phyloP scores from a whole-genome alignment of 2,888 invertebrate genomes.

The Polymixis lichenea region DNA sequence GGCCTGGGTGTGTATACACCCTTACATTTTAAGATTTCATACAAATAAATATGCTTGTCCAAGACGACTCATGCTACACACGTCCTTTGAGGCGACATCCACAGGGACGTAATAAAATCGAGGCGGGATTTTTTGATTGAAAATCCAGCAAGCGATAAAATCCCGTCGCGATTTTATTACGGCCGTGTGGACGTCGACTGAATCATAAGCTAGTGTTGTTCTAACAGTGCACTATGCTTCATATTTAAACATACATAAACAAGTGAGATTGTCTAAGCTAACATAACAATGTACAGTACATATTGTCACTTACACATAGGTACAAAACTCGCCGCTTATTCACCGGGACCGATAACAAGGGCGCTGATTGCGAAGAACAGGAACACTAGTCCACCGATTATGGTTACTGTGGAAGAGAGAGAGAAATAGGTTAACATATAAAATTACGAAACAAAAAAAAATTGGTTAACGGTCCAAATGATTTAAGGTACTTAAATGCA shows the following conservation, averaged over 20 bases:
- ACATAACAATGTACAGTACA: slow-evolving; percentile 70
- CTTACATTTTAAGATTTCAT: no score
- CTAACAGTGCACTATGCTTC: slow-evolving; percentile 10
- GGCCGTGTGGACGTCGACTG: no score
- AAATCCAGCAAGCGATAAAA: no score
- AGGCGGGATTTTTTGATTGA: no score
- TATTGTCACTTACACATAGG: slow-evolving; percentile 79
- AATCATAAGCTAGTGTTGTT: slow-evolving; percentile 45
- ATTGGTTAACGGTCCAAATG: neutral
- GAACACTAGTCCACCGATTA: slow-evolving; percentile 99
- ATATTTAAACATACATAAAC: slow-evolving; percentile 50
- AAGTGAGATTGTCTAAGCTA: slow-evolving; percentile 66
- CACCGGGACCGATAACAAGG: slow-evolving; percentile 95
- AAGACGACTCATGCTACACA: neutral
- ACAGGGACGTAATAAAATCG: no score
- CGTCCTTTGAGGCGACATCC: neutral
- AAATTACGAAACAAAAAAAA: neutral
- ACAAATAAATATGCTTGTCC: neutral
- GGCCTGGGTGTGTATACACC: no score
- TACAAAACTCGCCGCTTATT: slow-evolving; percentile 72
- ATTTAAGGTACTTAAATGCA: neutral
- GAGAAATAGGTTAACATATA: slow-evolving; percentile 35
- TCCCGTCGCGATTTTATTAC: no score
- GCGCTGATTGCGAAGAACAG: slow-evolving; percentile 98
- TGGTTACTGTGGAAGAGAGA: slow-evolving; percentile 94